Evolutionary conservation across 2,888 invertebrate genomes (phyloP).

Genomic region (Zaprionus bogoriensis): DNA sequence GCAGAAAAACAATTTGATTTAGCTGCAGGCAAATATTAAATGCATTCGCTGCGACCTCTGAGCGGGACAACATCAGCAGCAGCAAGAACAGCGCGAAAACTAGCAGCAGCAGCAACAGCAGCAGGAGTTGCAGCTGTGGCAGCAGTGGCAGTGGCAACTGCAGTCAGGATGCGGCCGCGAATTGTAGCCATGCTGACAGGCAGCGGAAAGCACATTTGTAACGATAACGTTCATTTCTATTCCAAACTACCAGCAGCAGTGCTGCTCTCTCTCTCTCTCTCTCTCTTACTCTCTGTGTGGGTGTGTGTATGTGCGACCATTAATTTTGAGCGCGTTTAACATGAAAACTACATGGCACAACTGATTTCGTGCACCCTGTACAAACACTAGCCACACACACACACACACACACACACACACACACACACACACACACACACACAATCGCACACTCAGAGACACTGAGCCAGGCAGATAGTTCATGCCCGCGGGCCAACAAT

Average conservation of each 20-base stretch:
- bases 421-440: slow-evolving; percentile 11
- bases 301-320: slow-evolving; percentile 60
- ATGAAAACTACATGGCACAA: slow-evolving; percentile 75
- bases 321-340: slow-evolving; percentile 76
- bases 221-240: slow-evolving; percentile 74
- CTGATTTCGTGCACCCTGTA: slow-evolving; percentile 67
- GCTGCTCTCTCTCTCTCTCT: slow-evolving; percentile 17
- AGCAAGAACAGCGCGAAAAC: slow-evolving; percentile 15
- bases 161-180: slow-evolving; percentile 59
- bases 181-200: slow-evolving; percentile 69
- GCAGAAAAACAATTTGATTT: slow-evolving; percentile 70
- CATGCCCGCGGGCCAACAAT: slow-evolving; percentile 72
- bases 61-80: slow-evolving; percentile 60
- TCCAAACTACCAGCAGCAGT: slow-evolving; percentile 45
- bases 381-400: slow-evolving; percentile 42
- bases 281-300: slow-evolving; percentile 22
- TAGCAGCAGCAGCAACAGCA: slow-evolving; percentile 10
- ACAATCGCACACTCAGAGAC: slow-evolving; percentile 6
- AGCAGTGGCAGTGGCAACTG: slow-evolving; percentile 20
- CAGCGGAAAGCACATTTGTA: slow-evolving; percentile 76
- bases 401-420: no score
- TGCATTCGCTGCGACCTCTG: slow-evolving; percentile 45
- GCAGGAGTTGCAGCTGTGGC: slow-evolving; percentile 18
- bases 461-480: slow-evolving; percentile 58
- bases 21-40: slow-evolving; percentile 71